Base-by-base conservation (phyloP, 1,140 invertebrate species). In the Lycorma delicatula region DNA sequence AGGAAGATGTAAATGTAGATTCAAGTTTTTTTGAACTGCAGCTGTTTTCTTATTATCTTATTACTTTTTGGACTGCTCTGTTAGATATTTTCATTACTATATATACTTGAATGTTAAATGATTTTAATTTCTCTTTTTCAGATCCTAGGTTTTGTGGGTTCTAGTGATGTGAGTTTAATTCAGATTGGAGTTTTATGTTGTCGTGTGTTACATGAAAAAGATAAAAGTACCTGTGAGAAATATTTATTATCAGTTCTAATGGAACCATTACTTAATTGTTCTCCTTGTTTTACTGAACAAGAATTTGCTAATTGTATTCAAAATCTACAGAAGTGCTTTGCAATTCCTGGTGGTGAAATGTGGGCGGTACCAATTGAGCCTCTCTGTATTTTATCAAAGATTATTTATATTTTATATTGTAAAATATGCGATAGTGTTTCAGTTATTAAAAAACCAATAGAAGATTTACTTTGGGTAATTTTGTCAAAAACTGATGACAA, bases 351-450 rank as follows among this genome's bases (percentile, higher is more conserved):
- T 1, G 71, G 71, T 48, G 64, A 69, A 4, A 67, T 71, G 16
- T 75, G 72, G 56, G 57, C 64, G 54, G 54, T 75, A 18, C 67
- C 72, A 41, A 50, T 49, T 4, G 53, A 64, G 46, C 41, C 73
- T 22, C 56, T 77, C 29, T 56, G 50, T 13, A 48, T 59, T 12
- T 54, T 71, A 13, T 58, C 68, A 12, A 27, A 68, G 12, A 70
- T 75, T 22, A 61, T 77, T 22, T 75, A 76, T 63, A 66, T 59
- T 46, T 52, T 78, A 1, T 68, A 74, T 46, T 46, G 62, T 3
- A 70, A 69, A 63, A 59, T 68, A 1, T 50, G 61, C 3, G 49
- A 63, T 48, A 75, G 72, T 63, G 62, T 68, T 63, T 74, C 64
- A 22, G 3, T 60, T 22, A 53, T 71, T 13, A 65, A 67, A 48